Conservation (phyloP, 2,888 invertebrate species). For the Lochmaea crataegi region DNA sequence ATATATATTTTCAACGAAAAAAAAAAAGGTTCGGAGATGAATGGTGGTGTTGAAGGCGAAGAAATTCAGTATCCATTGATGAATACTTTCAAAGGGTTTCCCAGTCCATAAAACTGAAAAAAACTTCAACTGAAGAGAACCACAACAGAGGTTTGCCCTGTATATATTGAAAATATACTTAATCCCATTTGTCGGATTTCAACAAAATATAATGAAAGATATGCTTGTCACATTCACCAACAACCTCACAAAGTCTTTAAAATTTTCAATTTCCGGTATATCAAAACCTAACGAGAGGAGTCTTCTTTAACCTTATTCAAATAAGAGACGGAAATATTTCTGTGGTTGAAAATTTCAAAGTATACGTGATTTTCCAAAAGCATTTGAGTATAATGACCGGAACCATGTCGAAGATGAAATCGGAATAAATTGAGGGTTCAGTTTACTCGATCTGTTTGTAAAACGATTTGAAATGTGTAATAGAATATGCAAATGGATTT, state of each 20-base stretch:
- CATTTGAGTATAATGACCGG: slow-evolving; percentile 32
- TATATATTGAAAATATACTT: too few species aligned
- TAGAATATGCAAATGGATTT: slow-evolving; percentile 30
- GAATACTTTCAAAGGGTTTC: too few species aligned
- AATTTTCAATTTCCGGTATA: slow-evolving; percentile 6
- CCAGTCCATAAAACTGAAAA: too few species aligned
- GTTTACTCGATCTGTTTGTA: slow-evolving; percentile 33
- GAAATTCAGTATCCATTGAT: too few species aligned
- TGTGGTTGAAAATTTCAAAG: slow-evolving; percentile 23
- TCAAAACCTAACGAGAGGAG: background rate
- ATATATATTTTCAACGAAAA: too few species aligned
- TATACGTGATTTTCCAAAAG: slow-evolving; percentile 29
- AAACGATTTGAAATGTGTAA: slow-evolving; percentile 27
- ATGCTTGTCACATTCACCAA: slow-evolving; percentile 11
- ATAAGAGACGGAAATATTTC: slow-evolving; percentile 9
- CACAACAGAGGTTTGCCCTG: too few species aligned
- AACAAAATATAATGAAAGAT: slow-evolving; percentile 2
- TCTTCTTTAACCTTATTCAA: slow-evolving; percentile 18
- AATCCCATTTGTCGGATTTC: background rate
- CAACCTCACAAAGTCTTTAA: background rate
- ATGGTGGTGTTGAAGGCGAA: too few species aligned
- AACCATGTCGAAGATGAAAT: slow-evolving; percentile 29
- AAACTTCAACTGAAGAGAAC: too few species aligned
- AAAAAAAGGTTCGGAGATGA: too few species aligned
- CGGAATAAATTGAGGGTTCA: slow-evolving; percentile 28